Evolutionary conservation across 2,888 invertebrate genomes (phyloP).

Genomic region (Apamea sordens): DNA sequence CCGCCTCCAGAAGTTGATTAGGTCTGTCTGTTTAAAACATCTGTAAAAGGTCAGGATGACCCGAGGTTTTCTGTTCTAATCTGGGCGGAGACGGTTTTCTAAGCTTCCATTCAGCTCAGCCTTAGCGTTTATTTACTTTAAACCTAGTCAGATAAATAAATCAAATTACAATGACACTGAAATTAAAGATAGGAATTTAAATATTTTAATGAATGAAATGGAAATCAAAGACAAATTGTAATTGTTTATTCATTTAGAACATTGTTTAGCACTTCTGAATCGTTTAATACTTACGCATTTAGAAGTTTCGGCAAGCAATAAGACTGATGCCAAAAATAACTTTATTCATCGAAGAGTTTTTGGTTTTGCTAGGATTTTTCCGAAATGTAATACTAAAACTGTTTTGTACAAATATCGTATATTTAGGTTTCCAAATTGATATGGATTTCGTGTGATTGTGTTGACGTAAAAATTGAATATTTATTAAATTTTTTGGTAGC

Average conservation of each 20-base stretch:
- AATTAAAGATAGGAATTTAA: slow-evolving; percentile 15
- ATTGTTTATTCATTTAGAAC: slow-evolving; percentile 41
- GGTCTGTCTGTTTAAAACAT: not conserved
- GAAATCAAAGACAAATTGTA: slow-evolving; percentile 33
- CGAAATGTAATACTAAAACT: not conserved
- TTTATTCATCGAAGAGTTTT: slow-evolving; percentile 1
- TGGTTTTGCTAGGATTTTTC: not conserved
- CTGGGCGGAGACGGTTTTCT: not conserved
- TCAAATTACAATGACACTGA: slow-evolving; percentile 19
- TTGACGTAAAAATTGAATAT: not conserved
- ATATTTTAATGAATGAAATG: slow-evolving; percentile 25
- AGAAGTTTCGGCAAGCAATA: slow-evolving; percentile 10
- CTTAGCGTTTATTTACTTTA: not conserved
- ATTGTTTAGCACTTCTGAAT: slow-evolving; percentile 34
- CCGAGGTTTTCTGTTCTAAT: not conserved
- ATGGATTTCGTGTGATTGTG: not conserved
- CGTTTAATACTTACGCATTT: slow-evolving; percentile 8
- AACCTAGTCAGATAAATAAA: slow-evolving; percentile 18
- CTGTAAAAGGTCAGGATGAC: not conserved
- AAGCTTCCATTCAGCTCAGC: not conserved
- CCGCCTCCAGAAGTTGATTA: not conserved
- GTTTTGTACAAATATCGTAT: not conserved
- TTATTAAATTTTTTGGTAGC: no score
- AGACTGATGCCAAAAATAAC: not conserved
- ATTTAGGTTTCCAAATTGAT: not conserved